Conservation (phyloP, 2,113 vertebrate genomes). For the Picathartes gymnocephalus region DNA sequence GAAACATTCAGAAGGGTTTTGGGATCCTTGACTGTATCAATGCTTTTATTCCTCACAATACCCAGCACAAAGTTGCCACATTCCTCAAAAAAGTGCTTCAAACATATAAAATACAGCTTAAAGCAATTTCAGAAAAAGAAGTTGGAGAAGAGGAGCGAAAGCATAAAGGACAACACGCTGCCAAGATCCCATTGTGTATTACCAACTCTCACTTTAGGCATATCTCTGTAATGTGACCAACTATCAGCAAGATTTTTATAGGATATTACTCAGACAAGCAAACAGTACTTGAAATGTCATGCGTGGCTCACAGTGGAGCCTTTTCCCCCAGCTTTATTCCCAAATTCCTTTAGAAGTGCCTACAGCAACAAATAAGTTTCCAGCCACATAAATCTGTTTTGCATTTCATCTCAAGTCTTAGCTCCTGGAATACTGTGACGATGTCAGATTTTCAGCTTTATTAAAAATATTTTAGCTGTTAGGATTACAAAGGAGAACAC, state of each 20-base stretch:
- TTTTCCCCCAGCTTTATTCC: not conserved
- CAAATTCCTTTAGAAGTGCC: not conserved
- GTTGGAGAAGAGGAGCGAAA: not conserved
- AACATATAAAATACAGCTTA: not conserved
- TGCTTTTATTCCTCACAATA: not conserved
- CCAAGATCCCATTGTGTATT: not conserved
- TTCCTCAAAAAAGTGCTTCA: not conserved
- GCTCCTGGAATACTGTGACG: not conserved
- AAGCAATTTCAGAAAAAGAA: not conserved
- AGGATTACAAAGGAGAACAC: not conserved
- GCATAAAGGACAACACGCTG: not conserved
- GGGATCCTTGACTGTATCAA: not conserved
- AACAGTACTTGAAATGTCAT: not conserved
- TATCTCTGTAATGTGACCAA: not conserved
- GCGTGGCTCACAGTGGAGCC: not conserved
- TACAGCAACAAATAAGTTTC: not conserved
- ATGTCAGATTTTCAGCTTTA: not conserved
- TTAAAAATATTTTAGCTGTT: not conserved
- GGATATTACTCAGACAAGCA: not conserved
- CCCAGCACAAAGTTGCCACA: not conserved
- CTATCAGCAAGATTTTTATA: not conserved
- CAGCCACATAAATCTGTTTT: not conserved
- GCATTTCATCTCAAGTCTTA: not conserved
- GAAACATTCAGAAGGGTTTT: not conserved
- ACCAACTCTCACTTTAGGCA: not conserved